Evolutionary conservation across 30 jellyfish, hydroid and myxozoan species (phyloP).

Genomic region (Chrysaora quinquecirrha): DNA sequence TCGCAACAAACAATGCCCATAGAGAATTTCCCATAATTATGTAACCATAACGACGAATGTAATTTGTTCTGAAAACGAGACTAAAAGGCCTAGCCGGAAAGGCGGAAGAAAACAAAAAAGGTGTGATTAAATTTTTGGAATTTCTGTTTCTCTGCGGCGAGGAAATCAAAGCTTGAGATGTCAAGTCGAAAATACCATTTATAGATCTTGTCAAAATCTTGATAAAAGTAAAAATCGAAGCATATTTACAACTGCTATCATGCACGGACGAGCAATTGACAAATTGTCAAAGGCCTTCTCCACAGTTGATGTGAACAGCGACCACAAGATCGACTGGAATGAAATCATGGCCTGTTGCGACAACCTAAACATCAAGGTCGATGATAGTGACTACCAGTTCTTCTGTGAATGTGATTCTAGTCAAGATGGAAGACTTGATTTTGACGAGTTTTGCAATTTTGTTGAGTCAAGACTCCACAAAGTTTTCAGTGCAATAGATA

Average conservation of each 20-base stretch:
- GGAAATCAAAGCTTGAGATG: too few species aligned
- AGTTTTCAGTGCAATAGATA: constrained; percentile 67
- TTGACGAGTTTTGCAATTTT: constrained; percentile 66
- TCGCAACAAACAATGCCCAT: too few species aligned
- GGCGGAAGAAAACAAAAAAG: too few species aligned
- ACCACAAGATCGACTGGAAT: constrained; percentile 66
- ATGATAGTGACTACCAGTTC: constrained; percentile 39
- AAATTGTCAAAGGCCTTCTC: constrained; percentile 55
- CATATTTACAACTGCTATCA: constrained; percentile 1
- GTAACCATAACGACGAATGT: too few species aligned
- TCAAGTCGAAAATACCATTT: too few species aligned
- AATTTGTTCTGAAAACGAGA: too few species aligned
- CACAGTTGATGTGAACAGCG: constrained; percentile 59
- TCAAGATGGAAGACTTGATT: constrained; percentile 50
- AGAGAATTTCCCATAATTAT: too few species aligned
- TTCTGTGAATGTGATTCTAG: constrained; percentile 39
- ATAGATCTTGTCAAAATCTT: not conserved
- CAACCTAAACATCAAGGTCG: constrained; percentile 43
- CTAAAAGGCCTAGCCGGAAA: too few species aligned
- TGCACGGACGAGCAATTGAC: constrained; percentile 59
- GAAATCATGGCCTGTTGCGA: constrained; percentile 75
- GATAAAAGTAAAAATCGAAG: not conserved
- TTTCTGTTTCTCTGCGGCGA: too few species aligned
- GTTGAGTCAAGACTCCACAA: constrained; percentile 50
- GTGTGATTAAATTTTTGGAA: too few species aligned